Base-by-base conservation (phyloP, 2,888 invertebrate species). In the Ashinkailepas kermadecensis region DNA sequence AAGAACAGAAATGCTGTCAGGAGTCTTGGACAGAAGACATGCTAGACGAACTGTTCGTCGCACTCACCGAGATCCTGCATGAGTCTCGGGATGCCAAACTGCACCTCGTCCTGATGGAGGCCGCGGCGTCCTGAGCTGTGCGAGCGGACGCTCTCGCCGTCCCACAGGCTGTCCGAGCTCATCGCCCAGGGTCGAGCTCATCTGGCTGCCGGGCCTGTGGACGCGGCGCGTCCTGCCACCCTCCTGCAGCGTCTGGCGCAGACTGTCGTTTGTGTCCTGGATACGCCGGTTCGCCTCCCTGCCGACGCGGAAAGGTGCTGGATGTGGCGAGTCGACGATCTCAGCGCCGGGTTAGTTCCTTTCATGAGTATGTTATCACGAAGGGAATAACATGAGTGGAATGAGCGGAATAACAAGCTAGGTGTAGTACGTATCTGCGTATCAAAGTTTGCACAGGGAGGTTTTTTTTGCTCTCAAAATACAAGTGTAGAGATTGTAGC, bases 281-380 rank as follows among this genome's bases (percentile, higher is more conserved):
- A 91, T 87, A 74, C 88, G 88, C 83, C 89, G 88, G 86, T 91
- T 91, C 15, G 90, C 90, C 84, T 90, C 89, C 83, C 91, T 91
- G 85, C 81, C 86, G 85, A 81, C 80, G 15, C 59, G 3, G 15
- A 15, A 59, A 39, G 39, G 1, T 4, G 39, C 39, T 39, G 39
- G 39, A 39, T 39, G 39, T 39, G 39, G 39, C 39, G 39, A 39
- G 39, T 39, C 39, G 39, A 39, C 39, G 2, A 4, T 39, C 2
- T 39, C 39, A 4, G 39, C 39, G 39, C 39, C 4, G 39, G 39
- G 4, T 39, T 39, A 4, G 1, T 4, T 39, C 39, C 39, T 39
- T 39, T 39, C 39, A 4, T 39, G 39, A 1, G 39, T 39, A 39
- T 4, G 39, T 39, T 4, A 39, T 39, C 39, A 4, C 39, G 39